Evolutionary conservation across 2,888 invertebrate species (phyloP), one percentile per base, ranked within the genome.

Genomic region (Troides oblongomaculatus): DNA sequence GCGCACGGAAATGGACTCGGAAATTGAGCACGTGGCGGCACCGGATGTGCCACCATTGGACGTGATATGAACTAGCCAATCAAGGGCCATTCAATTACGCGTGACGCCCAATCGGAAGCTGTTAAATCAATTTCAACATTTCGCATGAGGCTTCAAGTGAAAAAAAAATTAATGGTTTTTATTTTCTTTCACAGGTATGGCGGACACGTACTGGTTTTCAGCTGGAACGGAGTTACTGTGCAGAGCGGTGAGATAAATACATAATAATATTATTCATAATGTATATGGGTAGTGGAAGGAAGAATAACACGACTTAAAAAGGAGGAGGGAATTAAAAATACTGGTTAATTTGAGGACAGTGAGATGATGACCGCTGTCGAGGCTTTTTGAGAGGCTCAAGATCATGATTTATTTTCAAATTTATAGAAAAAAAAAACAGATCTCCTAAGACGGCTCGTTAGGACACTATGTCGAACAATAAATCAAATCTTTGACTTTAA

Each of bases 21-120:
- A 92, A 90, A 91, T 91, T 84, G 86, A 81, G 83, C 86, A 87
- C 84, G 86, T 87, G 88, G 85, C 87, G 81, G 78, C 80, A 78
- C 84, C 86, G 88, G 89, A 87, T 79, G 81, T 82, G 84, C 82
- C 87, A 86, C 86, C 87, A 87, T 86, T 83, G 83, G 79, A 80
- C 81, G 82, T 83, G 84, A 85, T 84, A 84, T 80, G 85, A 84
- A 86, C 87, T 84, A 84, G 86, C 88, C 89, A 90, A 91, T 90
- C 89, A 85, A 81, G 73, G 78, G 74, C 78, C 79, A 85, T 89
- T 90, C 85, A 88, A 89, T 90, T 89, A 88, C 75, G 77, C 80
- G 75, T 79, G 72, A 77, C 78, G 76, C 74, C 64, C 74, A 71
- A 73, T 71, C 72, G 73, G 74, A 76, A 77, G 76, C 74, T 71